Conservation (phyloP, 2,888 invertebrate genomes). For the Tiphia femorata region DNA sequence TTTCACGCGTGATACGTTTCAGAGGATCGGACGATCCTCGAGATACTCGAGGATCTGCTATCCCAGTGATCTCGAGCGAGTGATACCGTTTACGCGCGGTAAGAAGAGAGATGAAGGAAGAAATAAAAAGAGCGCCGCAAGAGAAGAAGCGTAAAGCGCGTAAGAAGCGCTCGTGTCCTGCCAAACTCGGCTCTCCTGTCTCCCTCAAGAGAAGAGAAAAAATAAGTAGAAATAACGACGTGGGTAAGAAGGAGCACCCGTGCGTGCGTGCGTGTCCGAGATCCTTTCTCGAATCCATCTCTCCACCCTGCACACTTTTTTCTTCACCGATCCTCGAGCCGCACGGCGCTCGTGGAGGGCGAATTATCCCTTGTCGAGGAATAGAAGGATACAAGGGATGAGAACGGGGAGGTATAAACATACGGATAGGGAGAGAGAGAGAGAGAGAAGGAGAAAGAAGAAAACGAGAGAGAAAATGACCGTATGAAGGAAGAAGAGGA, state of each 20-base stretch:
- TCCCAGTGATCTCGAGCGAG: too few relatives aligned
- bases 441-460: constrained; percentile 7
- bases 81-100: too few relatives aligned
- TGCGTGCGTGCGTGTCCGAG: constrained; percentile 52
- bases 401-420: neutral
- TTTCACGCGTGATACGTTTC: too few relatives aligned
- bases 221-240: constrained; percentile 9
- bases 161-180: too few relatives aligned
- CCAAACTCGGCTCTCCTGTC: too few relatives aligned
- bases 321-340: constrained; percentile 8
- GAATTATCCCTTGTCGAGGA: neutral
- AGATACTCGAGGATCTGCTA: too few relatives aligned
- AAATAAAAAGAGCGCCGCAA: too few relatives aligned
- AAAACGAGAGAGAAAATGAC: constrained; percentile 16
- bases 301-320: neutral
- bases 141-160: too few relatives aligned
- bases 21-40: too few relatives aligned
- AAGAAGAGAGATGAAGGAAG: too few relatives aligned
- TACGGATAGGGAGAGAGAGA: neutral
- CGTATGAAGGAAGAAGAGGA: constrained; percentile 16
- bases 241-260: neutral
- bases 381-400: neutral
- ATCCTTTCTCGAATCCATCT: constrained; percentile 30
- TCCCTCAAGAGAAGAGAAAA: constrained; percentile 15
- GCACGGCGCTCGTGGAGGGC: too few relatives aligned